Evolutionary conservation across 2,888 invertebrate species (phyloP).

Genomic region (Leucophenga maculata): DNA sequence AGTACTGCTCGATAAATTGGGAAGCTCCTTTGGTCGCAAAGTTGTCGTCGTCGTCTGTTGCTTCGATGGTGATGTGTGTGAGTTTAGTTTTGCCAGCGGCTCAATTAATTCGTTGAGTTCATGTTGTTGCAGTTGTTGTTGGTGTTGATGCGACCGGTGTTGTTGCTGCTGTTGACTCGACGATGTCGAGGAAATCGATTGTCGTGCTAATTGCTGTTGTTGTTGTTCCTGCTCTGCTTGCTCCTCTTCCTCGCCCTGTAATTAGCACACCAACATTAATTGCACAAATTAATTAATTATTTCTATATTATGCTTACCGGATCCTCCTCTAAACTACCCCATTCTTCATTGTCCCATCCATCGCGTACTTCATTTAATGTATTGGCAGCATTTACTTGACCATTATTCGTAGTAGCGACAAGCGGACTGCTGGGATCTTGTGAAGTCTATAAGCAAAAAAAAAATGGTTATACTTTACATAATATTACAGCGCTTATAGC

Average conservation of each 20-base stretch:
- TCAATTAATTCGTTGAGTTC: constrained; percentile 68
- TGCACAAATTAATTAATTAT: not conserved
- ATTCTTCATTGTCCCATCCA: constrained; percentile 89
- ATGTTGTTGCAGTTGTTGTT: constrained; percentile 66
- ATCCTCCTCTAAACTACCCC: constrained; percentile 89
- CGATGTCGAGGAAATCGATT: constrained; percentile 62
- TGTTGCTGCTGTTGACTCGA: constrained; percentile 61
- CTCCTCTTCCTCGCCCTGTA: constrained; percentile 70
- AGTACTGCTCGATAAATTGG: constrained; percentile 62
- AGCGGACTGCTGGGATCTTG: constrained; percentile 73
- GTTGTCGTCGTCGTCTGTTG: constrained; percentile 30
- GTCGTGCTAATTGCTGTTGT: constrained; percentile 63
- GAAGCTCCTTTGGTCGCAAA: constrained; percentile 68
- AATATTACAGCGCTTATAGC: constrained; percentile 4
- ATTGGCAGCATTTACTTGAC: constrained; percentile 73
- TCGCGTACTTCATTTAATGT: constrained; percentile 76
- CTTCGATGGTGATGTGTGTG: constrained; percentile 61
- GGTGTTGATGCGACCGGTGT: constrained; percentile 62
- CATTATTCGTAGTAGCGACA: constrained; percentile 69
- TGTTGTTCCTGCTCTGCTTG: constrained; percentile 68
- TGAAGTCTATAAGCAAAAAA: constrained; percentile 67
- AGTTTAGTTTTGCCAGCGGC: constrained; percentile 65
- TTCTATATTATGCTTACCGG: constrained; percentile 74
- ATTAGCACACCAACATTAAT: not conserved
- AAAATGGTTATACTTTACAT: not conserved